A percentile compares a stretch with the other conserved stretches of the same genome.
These are phyloP conservation scores for Stenurella melanura DNA, from an alignment of 2,888 invertebrate genomes.

Conservation along the genomic window DNA sequence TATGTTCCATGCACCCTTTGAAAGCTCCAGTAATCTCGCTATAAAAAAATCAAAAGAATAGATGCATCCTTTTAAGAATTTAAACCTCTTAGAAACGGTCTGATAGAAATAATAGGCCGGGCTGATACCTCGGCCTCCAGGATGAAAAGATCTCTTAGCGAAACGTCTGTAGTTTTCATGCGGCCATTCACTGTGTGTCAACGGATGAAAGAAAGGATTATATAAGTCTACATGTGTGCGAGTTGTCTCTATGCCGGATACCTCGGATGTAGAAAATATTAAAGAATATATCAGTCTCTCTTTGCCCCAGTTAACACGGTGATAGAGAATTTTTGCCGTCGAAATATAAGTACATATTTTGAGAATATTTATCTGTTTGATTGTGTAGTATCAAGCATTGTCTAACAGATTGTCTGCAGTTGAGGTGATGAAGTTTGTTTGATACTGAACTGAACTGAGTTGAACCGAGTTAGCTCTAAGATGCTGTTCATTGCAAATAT, in stretches of 20 bases:
- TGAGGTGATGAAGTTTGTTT: too few species aligned
- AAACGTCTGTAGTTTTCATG: neutral
- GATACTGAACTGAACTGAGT: too few species aligned
- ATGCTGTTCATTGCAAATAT: too few species aligned
- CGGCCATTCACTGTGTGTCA: conserved; percentile 20
- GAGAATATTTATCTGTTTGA: too few species aligned
- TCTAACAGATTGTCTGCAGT: too few species aligned
- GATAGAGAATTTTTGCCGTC: too few species aligned
- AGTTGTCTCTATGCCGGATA: neutral
- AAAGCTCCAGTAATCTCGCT: conserved; percentile 29
- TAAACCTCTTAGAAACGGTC: conserved; percentile 40
- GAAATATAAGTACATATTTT: too few species aligned
- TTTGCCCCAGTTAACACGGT: neutral
- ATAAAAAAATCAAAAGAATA: conserved; percentile 33
- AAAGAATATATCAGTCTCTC: conserved; percentile 3
- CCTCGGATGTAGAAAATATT: neutral
- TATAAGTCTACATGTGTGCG: conserved; percentile 38
- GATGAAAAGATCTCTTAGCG: conserved; percentile 38
- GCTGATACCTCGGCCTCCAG: conserved; percentile 37
- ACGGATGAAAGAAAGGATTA: conserved; percentile 37
- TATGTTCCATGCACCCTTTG: neutral
- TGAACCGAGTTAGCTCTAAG: too few species aligned
- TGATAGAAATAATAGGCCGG: conserved; percentile 40
- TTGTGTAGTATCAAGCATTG: too few species aligned
- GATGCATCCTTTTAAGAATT: conserved; percentile 42